Conservation (phyloP, 2,888 invertebrate species). For the Leucoptera coffeella region DNA sequence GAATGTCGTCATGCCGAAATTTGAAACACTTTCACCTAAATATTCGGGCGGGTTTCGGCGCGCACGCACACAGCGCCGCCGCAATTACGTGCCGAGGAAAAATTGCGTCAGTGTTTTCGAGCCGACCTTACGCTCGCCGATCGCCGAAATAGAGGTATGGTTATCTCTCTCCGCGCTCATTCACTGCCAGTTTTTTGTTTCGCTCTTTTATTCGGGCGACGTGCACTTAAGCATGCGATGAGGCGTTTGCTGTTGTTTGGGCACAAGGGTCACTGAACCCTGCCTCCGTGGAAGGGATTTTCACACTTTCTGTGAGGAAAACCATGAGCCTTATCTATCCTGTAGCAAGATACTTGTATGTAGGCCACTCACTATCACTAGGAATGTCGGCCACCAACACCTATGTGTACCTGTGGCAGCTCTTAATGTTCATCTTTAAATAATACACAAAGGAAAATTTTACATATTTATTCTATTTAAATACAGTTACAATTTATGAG, state of each 20-base stretch:
- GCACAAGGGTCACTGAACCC: slow-evolving; percentile 47
- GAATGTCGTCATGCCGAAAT: slow-evolving; percentile 54
- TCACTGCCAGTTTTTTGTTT: slow-evolving; percentile 43
- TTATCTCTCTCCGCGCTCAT: slow-evolving; percentile 47
- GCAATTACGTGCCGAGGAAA: slow-evolving; percentile 51
- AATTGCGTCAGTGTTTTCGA: slow-evolving; percentile 53
- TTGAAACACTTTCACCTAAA: slow-evolving; percentile 56
- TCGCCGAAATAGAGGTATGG: slow-evolving; percentile 38
- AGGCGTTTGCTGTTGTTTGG: slow-evolving; percentile 46
- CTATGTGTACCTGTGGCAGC: no score
- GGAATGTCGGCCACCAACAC: no score
- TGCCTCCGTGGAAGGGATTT: slow-evolving; percentile 44
- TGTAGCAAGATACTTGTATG: no score
- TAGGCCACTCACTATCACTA: no score
- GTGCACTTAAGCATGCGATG: slow-evolving; percentile 23
- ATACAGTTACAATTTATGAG: no score
- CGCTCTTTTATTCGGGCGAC: slow-evolving; percentile 24
- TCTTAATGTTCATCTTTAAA: no score
- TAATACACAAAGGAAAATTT: no score
- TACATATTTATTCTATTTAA: no score
- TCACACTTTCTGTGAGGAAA: no score
- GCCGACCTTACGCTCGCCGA: slow-evolving; percentile 39
- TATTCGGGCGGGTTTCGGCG: slow-evolving; percentile 51
- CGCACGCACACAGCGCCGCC: slow-evolving; percentile 46
- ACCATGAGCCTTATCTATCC: no score